Base-by-base conservation (phyloP, 2,797 vertebrate species). In the Megaceryle alcyon region DNA sequence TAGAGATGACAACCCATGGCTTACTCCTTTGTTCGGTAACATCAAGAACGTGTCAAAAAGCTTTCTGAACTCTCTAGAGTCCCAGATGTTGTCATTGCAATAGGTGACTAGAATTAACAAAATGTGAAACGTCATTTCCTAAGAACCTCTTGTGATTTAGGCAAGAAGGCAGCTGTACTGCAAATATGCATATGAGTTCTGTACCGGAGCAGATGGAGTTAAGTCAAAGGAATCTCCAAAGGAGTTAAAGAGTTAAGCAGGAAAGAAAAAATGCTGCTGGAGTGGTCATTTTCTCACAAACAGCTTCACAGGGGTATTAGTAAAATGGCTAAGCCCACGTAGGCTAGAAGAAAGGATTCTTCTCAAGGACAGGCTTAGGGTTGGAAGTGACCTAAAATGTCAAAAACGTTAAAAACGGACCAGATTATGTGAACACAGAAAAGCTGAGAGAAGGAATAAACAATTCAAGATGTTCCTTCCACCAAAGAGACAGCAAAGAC, bases 21-120 rank as follows among this genome's bases (percentile, higher is more conserved):
- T 90, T 84, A 60, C 23, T 91, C 37, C 92, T 94, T 96, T 96
- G 92, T 95, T 94, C 90, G 80, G 77, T 87, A 94, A 92, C 78
- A 92, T 95, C 96, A 90, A 88, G 88, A 96, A 96, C 88, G 60
- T 96, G 91, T 94, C 93, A 94, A 92, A 96, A 95, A 92, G 90
- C 94, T 95, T 95, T 94, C 87, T 92, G 88, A 95, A 85, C 68
- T 88, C 92, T 92, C 96, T 49, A 12, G 88, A 68, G 92, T 78
- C 91, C 60, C 78, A 91, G 86, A 91, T 86, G 94, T 95, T 96
- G 92, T 88, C 95, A 90, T 60, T 94, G 81, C 83, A 96, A 64
- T 92, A 96, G 95, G 94, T 96, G 96, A 92, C 88, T 95, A 78
- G 94, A 96, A 96, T 97, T 94, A 96, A 90, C 94, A 94, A 94